Evolutionary conservation across 1,140 invertebrate genomes (phyloP).

Genomic region (Hylaeus volcanicus): DNA sequence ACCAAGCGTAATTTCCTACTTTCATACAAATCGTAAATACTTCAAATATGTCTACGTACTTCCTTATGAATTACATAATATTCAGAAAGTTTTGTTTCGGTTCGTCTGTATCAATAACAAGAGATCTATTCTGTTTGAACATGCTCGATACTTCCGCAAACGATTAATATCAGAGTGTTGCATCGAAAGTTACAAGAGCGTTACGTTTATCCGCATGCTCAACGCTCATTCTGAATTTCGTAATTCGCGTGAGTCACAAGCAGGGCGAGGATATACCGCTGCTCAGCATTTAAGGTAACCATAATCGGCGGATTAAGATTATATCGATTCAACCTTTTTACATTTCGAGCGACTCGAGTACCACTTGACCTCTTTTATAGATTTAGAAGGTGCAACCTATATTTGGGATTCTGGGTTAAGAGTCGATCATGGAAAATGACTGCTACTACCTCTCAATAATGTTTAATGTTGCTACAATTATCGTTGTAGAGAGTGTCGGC

Average conservation of each 20-base stretch:
- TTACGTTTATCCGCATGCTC: not conserved
- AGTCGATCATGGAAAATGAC: conserved; percentile 1
- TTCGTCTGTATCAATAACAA: not conserved
- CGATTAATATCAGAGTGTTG: not conserved
- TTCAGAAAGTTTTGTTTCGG: not conserved
- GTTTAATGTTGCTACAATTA: not conserved
- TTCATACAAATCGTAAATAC: no score
- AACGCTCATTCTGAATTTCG: conserved; percentile 21
- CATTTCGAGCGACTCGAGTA: not conserved
- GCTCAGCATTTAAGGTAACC: not conserved
- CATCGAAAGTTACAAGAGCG: conserved; percentile 12
- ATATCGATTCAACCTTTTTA: not conserved
- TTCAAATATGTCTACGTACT: not conserved
- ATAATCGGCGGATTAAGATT: not conserved
- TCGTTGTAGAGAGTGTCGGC: not conserved
- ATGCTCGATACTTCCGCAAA: not conserved
- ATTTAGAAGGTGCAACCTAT: not conserved
- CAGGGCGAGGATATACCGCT: not conserved
- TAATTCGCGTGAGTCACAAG: not conserved
- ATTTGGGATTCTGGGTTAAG: conserved; percentile 21
- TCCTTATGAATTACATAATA: not conserved
- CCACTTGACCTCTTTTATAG: not conserved
- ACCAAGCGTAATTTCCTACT: no score
- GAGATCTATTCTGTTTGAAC: not conserved
- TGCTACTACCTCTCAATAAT: not conserved